These are phyloP conservation scores for Onychomys torridus DNA, from an alignment of 2,797 vertebrate genomes.

Conservation along the genomic window DNA sequence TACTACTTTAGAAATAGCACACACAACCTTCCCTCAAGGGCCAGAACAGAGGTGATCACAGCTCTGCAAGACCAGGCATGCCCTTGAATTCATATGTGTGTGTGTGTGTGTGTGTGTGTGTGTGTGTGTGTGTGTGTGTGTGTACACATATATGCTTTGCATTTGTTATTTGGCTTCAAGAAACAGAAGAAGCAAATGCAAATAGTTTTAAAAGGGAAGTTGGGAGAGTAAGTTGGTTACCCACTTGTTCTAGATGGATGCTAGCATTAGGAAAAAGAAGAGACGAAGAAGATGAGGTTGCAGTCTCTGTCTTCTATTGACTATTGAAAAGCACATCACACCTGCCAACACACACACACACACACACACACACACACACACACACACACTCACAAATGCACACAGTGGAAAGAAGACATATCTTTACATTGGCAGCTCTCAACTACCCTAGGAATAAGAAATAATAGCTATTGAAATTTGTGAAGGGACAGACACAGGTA, in stretches of 20 bases:
- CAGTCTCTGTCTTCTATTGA: not conserved
- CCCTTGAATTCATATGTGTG: not conserved
- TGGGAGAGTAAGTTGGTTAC: not conserved
- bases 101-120: too few relatives aligned
- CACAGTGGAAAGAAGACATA: not conserved
- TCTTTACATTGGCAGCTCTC: not conserved
- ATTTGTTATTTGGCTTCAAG: slow-evolving; percentile 9
- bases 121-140: not conserved
- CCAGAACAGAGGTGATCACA: not conserved
- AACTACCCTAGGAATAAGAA: not conserved
- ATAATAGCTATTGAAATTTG: not conserved
- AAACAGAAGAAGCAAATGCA: not conserved
- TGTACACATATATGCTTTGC: not conserved
- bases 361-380: not conserved
- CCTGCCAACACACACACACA: not conserved
- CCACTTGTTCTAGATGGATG: slow-evolving; percentile 24
- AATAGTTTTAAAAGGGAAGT: slow-evolving; percentile 20
- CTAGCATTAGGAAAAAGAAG: not conserved
- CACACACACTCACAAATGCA: not conserved
- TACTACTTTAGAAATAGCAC: not conserved
- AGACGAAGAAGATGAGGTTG: not conserved
- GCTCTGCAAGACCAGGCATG: not conserved
- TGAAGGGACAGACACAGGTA: not conserved
- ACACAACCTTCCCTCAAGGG: not conserved
- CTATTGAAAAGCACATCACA: not conserved